Base-by-base conservation (phyloP, 2,113 vertebrate species). In the Pomatorhinus ruficollis region DNA sequence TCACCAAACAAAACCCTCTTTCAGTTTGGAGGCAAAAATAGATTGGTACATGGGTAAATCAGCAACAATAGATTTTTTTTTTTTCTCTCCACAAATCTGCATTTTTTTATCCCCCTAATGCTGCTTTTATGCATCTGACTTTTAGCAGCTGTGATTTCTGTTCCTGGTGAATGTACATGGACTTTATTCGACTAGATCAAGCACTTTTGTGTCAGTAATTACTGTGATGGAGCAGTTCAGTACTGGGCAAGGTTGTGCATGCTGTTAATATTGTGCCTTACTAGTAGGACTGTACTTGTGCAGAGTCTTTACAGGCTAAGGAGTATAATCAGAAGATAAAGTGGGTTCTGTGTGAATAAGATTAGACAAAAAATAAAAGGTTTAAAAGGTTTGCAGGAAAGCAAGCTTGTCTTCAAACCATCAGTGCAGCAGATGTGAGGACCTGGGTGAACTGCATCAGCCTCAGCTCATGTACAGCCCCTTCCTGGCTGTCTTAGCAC, bases 1-100 rank as follows among this genome's bases (percentile, higher is more conserved):
- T 95, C 22, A 64, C 91, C 89, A 96, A 93, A 95, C 95, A 96
- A 92, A 96, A 93, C 87, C 92, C 69, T 76, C 54, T 87, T 95
- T 89, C 90, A 77, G 69, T 42, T 93, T 90, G 60, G 86, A 95
- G 75, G 70, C 6, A 3, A 69, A 97, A 96, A 95, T 87, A 95
- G 91, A 83, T 68, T 63, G 74, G 72, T 89, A 75, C 20, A 16
- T 19, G 87, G 92, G 69, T 75, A 93, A 91, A 89, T 93, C 84
- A 82, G 80, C 74, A 84, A 89, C 87, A 93, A 88, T 53, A 83
- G 72, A 14, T 64, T 50, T 35, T 42, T 72, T 52, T 40, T 45
- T 4, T 68, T 4, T 24, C 7, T 6, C 8, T 31, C 64, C 10
- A 49, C 35, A 71, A 90, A 91, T 87, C 75, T 85, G 63, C 66